Evolutionary conservation across 2,113 vertebrate genomes (phyloP).

Genomic region (Laticauda laticaudata): DNA sequence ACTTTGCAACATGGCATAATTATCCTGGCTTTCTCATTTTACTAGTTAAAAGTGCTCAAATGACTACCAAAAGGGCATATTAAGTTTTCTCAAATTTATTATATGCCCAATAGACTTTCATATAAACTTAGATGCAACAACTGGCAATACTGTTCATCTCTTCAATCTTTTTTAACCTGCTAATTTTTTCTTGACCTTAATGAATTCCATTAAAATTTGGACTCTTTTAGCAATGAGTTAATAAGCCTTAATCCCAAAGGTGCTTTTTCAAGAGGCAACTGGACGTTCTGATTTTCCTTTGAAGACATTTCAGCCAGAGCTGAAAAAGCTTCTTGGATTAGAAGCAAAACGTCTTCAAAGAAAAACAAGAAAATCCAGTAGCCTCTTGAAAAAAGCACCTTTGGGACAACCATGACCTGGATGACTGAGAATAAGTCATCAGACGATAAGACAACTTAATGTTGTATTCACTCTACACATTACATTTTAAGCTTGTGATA

Average conservation of each 20-base stretch:
- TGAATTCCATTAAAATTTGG: neutral
- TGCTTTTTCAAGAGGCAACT: too few species aligned
- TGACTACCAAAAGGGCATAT: neutral
- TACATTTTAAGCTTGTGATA: neutral
- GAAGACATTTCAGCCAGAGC: too few species aligned
- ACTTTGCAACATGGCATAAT: neutral
- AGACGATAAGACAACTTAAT: too few species aligned
- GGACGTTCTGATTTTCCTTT: too few species aligned
- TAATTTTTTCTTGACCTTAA: neutral
- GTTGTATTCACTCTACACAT: neutral
- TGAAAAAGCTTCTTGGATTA: too few species aligned
- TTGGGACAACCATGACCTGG: too few species aligned
- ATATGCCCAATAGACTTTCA: neutral
- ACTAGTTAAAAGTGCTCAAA: neutral
- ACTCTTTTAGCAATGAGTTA: neutral
- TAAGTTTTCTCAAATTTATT: neutral
- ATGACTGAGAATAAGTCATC: too few species aligned
- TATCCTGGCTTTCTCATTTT: neutral
- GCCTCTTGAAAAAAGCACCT: too few species aligned
- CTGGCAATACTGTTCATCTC: too few species aligned
- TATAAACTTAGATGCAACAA: neutral
- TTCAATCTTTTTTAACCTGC: neutral
- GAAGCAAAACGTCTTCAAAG: too few species aligned
- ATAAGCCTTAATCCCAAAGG: neutral
- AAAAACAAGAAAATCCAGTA: too few species aligned